Conservation (phyloP, 2,888 invertebrate species). For the Globia sparganii region DNA sequence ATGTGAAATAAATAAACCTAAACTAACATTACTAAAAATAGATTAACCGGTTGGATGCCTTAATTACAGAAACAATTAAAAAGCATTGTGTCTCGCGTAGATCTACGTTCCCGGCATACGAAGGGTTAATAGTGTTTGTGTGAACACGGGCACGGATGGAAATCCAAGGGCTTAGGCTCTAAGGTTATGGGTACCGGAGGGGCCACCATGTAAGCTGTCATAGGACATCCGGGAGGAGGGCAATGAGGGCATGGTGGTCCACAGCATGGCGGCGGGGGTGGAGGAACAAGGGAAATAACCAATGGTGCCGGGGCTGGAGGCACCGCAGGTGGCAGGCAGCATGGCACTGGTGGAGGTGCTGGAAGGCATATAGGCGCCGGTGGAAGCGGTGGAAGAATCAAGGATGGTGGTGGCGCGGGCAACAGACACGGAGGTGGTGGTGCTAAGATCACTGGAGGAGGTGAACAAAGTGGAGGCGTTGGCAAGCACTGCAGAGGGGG, state of each 20-base stretch:
- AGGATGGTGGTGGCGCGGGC: conserved; percentile 57
- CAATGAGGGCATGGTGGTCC: conserved; percentile 72
- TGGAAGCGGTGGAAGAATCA: conserved; percentile 56
- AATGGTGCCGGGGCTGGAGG: conserved; percentile 72
- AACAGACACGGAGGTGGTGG: conserved; percentile 55
- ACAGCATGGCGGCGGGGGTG: conserved; percentile 65
- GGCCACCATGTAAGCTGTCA: conserved; percentile 84
- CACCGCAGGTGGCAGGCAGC: conserved; percentile 61
- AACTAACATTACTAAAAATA: conserved; percentile 40
- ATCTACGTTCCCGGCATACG: no score
- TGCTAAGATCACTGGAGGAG: conserved; percentile 57
- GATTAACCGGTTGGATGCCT: no score
- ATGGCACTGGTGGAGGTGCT: conserved; percentile 50
- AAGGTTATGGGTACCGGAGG: conserved; percentile 82
- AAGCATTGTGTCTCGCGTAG: no score
- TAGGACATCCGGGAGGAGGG: conserved; percentile 78
- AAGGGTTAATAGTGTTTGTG: conserved; percentile 69
- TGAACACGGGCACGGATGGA: conserved; percentile 65
- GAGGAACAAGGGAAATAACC: conserved; percentile 78
- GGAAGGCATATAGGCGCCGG: conserved; percentile 51
- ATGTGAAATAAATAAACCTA: conserved; percentile 64
- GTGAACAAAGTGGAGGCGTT: conserved; percentile 51
- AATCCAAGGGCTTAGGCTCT: conserved; percentile 81
- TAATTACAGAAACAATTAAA: no score
- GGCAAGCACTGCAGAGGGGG: conserved; percentile 54